phyloP scores from a whole-genome alignment of 2,888 invertebrate species.

The Yponomeuta evonymella region DNA sequence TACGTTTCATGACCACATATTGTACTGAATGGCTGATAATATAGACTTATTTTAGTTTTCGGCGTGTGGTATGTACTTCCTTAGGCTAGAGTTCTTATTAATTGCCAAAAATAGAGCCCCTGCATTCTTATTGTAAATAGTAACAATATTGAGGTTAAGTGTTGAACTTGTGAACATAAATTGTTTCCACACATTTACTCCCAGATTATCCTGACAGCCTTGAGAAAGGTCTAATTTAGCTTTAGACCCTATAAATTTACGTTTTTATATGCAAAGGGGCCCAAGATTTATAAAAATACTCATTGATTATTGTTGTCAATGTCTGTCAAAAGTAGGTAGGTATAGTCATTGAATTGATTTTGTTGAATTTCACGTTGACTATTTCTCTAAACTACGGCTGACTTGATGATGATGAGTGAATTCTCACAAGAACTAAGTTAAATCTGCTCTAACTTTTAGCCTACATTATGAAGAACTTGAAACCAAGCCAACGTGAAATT shows the following conservation, averaged over 20 bases:
- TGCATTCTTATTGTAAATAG: conserved; percentile 45
- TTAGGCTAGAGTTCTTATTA: neutral
- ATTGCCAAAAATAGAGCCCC: conserved; percentile 25
- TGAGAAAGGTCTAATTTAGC: neutral
- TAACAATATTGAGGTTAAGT: conserved; percentile 67
- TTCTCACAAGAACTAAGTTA: neutral
- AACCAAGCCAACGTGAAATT: conserved; percentile 37
- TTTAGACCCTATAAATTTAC: neutral
- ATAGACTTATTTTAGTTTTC: neutral
- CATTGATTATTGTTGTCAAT: conserved; percentile 14
- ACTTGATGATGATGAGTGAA: neutral
- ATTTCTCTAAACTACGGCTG: neutral
- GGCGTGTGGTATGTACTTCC: neutral
- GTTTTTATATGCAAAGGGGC: neutral
- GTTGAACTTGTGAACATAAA: conserved; percentile 35
- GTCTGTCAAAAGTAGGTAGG: neutral
- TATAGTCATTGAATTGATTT: neutral
- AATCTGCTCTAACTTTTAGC: neutral
- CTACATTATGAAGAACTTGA: conserved; percentile 22
- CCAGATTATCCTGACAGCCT: neutral
- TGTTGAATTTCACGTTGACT: neutral
- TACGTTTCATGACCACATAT: conserved; percentile 67
- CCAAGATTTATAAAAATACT: neutral
- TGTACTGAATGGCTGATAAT: neutral
- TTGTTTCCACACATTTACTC: conserved; percentile 2